Evolutionary conservation across 2,113 vertebrate species (phyloP).

Genomic region (Pavo muticus): DNA sequence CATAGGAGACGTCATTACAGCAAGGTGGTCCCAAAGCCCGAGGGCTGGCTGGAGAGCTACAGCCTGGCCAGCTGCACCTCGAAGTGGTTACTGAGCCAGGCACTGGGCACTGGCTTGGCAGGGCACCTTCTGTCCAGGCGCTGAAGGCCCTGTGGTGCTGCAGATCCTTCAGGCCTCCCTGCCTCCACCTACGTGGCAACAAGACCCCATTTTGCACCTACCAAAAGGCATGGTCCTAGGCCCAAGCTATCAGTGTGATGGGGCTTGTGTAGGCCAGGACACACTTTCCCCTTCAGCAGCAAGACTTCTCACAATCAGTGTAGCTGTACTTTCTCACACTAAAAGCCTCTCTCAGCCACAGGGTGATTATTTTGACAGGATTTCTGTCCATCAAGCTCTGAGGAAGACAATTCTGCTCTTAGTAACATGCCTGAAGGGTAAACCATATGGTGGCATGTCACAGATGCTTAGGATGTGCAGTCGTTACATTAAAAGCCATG

Average conservation of each 20-base stretch:
- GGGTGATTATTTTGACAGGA: background rate
- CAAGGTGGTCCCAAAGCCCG: background rate
- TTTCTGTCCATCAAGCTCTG: background rate
- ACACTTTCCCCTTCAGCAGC: background rate
- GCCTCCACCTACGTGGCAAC: accelerated
- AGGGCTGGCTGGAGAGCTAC: background rate
- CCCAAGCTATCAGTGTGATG: accelerated
- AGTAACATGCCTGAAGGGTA: background rate
- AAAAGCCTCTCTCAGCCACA: background rate
- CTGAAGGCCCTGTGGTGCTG: background rate
- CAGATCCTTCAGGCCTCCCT: background rate
- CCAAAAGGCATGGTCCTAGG: background rate
- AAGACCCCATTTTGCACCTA: accelerated
- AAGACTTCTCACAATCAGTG: background rate
- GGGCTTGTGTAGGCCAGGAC: background rate
- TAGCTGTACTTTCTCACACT: background rate
- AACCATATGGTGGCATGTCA: background rate
- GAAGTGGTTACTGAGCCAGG: accelerated
- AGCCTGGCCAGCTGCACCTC: background rate
- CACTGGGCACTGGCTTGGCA: background rate
- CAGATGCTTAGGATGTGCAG: background rate
- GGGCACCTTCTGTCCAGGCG: accelerated
- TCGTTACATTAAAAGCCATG: background rate
- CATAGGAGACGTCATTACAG: background rate
- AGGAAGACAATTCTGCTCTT: background rate